phyloP scores from a whole-genome alignment of 2,888 invertebrate genomes.

The Orthonevra nobilis region DNA sequence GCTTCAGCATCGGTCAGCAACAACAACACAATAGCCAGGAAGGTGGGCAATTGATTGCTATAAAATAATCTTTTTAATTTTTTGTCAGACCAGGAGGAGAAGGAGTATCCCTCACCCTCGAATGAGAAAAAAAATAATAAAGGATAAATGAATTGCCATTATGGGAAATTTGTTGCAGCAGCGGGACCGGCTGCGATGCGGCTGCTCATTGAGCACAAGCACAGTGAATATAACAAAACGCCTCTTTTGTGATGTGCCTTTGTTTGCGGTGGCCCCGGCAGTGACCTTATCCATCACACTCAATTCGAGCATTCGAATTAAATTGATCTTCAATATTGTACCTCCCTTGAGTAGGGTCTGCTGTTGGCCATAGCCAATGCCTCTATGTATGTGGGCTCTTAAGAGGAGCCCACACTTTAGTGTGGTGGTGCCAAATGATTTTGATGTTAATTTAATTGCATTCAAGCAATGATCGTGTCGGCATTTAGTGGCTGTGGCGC shows the following conservation, averaged over 20 bases:
- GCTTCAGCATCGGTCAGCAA: neutral
- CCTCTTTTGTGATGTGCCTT: slow-evolving; percentile 50
- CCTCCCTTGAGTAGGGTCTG: slow-evolving; percentile 57
- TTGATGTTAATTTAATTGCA: slow-evolving; percentile 40
- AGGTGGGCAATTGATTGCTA: slow-evolving; percentile 68
- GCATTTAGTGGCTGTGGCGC: slow-evolving; percentile 54
- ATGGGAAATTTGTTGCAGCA: slow-evolving; percentile 64
- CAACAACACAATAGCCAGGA: slow-evolving; percentile 37
- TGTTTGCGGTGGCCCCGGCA: slow-evolving; percentile 48
- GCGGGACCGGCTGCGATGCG: slow-evolving; percentile 3
- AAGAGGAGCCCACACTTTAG: slow-evolving; percentile 12
- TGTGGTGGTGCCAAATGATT: slow-evolving; percentile 16
- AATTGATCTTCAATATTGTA: slow-evolving; percentile 66
- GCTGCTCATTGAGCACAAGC: slow-evolving; percentile 34
- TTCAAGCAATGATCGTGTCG: slow-evolving; percentile 35
- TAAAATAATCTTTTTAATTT: slow-evolving; percentile 64
- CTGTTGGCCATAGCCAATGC: slow-evolving; percentile 11
- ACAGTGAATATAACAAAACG: slow-evolving; percentile 60
- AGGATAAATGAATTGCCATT: slow-evolving; percentile 62
- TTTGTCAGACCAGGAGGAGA: slow-evolving; percentile 50
- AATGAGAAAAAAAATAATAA: slow-evolving; percentile 11
- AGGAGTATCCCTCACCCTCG: slow-evolving; percentile 14
- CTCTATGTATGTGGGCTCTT: slow-evolving; percentile 19
- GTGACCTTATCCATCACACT: slow-evolving; percentile 67
- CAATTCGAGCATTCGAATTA: slow-evolving; percentile 56